A percentile compares a stretch with the other conserved stretches of the same genome.
Evolutionary conservation across 2,113 vertebrate species (phyloP).

Genomic region (Podarcis raffonei): DNA sequence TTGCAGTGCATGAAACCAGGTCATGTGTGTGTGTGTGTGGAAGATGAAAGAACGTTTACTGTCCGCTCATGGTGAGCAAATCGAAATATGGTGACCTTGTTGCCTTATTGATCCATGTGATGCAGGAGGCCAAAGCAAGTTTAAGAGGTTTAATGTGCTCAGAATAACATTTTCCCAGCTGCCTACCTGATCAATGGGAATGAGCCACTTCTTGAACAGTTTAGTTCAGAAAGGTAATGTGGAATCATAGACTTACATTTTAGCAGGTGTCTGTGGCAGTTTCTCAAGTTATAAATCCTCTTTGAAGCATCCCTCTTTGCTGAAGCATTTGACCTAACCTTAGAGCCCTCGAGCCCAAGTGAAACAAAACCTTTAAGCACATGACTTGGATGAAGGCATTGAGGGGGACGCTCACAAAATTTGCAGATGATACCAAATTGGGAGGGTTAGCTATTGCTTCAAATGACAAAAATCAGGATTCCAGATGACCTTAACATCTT

Average conservation of each 20-base stretch:
- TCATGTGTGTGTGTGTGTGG: constrained; percentile 19
- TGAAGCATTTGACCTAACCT: not conserved
- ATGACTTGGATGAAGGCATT: too few species aligned
- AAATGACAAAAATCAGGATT: too few species aligned
- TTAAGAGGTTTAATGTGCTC: not conserved
- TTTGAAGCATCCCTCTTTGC: not conserved
- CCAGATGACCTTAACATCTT: too few species aligned
- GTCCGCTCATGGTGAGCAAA: constrained; percentile 20
- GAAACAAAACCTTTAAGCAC: not conserved
- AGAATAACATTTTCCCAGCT: constrained; percentile 39
- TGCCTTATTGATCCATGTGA: constrained; percentile 2
- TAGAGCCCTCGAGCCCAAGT: not conserved
- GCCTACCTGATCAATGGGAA: not conserved
- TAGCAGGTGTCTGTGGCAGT: not conserved
- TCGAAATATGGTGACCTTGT: constrained; percentile 9
- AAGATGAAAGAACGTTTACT: constrained; percentile 7
- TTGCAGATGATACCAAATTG: too few species aligned
- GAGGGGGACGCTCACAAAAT: too few species aligned
- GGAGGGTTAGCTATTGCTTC: too few species aligned
- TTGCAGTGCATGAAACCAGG: constrained; percentile 21
- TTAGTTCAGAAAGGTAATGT: not conserved
- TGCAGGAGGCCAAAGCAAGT: constrained; percentile 1
- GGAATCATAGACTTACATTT: constrained; percentile 34
- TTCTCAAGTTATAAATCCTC: not conserved
- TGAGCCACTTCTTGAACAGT: not conserved